Evolutionary conservation across 2,888 invertebrate species (phyloP).

Genomic region (Sepiola atlantica): DNA sequence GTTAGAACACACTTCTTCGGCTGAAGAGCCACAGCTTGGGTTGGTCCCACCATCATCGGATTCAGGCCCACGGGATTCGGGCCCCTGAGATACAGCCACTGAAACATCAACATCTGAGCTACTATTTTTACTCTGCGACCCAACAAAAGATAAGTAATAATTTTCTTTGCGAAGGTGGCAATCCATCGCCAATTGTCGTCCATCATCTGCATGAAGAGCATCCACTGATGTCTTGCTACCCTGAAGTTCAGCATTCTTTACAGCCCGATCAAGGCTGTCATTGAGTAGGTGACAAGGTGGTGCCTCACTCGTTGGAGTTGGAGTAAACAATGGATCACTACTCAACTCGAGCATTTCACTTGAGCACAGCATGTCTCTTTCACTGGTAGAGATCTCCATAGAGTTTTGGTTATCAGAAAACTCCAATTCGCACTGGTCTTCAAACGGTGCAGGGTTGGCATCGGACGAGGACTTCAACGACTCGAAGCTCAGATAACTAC

Average conservation of each 20-base stretch:
- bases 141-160: constrained; percentile 67
- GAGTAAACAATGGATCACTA: constrained; percentile 69
- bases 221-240: constrained; percentile 57
- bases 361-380: constrained; percentile 69
- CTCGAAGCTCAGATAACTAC: constrained; percentile 62
- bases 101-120: constrained; percentile 65
- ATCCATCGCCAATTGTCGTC: constrained; percentile 61
- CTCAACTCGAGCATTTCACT: constrained; percentile 69
- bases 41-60: constrained; percentile 54
- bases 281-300: constrained; percentile 54
- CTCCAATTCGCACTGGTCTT: constrained; percentile 65
- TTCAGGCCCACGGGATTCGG: constrained; percentile 50
- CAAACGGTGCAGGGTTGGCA: constrained; percentile 52
- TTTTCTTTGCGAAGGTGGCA: constrained; percentile 68
- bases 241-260: constrained; percentile 48
- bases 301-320: constrained; percentile 60
- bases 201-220: constrained; percentile 51
- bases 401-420: constrained; percentile 66
- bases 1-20: constrained; percentile 66
- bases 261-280: constrained; percentile 59
- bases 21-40: constrained; percentile 55
- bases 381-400: constrained; percentile 69
- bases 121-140: constrained; percentile 61
- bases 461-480: constrained; percentile 58
- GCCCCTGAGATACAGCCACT: constrained; percentile 49